A percentile compares a stretch with the other conserved stretches of the same genome.
Conservation (phyloP, 2,113 vertebrate genomes). For the Chamaea fasciata region DNA sequence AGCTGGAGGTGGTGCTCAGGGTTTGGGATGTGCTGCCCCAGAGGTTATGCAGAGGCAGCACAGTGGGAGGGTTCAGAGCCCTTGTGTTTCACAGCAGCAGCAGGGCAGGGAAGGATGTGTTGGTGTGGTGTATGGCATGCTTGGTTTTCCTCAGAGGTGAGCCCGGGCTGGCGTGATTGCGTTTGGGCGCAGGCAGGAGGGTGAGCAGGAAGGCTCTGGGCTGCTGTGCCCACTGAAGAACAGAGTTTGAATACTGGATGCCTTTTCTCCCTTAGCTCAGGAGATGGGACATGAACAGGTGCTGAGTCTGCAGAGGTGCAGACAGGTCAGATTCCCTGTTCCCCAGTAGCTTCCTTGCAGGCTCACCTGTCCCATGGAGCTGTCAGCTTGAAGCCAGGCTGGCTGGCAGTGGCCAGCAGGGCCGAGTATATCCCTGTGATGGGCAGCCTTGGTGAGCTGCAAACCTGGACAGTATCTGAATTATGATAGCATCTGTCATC, state of each 20-base stretch:
- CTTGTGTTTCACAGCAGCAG: background rate
- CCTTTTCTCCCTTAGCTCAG: background rate
- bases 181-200: fast-evolving
- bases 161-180: fast-evolving
- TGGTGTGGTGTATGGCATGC: background rate
- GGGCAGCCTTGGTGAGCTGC: background rate
- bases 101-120: background rate
- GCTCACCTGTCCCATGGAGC: background rate
- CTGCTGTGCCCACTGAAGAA: background rate
- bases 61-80: background rate
- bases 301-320: background rate
- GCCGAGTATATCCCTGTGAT: fast-evolving
- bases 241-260: background rate
- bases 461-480: background rate
- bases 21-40: background rate
- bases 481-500: background rate
- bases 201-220: background rate
- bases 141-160: background rate
- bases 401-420: background rate
- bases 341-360: background rate
- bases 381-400: background rate
- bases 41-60: background rate
- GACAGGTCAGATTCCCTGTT: background rate
- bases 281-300: background rate
- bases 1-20: background rate